phyloP scores from a whole-genome alignment of 2,113 vertebrate genomes.

The Bambusicola thoracicus region DNA sequence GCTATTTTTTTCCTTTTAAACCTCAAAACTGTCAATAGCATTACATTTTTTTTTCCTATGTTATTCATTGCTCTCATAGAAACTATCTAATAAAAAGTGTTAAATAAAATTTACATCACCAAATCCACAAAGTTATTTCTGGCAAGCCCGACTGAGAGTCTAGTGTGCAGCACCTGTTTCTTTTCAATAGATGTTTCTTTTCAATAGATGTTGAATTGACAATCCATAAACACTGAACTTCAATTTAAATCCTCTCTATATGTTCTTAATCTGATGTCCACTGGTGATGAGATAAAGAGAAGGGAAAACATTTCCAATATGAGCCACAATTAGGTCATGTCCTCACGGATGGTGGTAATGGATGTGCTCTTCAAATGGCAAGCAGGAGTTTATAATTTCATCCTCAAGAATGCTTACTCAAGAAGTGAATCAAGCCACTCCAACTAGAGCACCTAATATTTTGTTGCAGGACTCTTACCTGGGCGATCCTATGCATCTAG shows the following conservation, averaged over 20 bases:
- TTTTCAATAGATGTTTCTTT: not conserved
- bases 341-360: not conserved
- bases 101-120: slow-evolving; percentile 5
- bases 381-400: not conserved
- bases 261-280: not conserved
- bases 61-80: not conserved
- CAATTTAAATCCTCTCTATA: not conserved
- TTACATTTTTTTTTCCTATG: not conserved
- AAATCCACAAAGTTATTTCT: not conserved
- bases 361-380: not conserved
- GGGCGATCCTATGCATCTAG: not conserved
- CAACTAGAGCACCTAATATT: not conserved
- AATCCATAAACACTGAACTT: not conserved
- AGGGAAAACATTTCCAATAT: not conserved
- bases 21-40: not conserved
- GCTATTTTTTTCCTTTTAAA: not conserved
- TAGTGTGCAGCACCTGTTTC: not conserved
- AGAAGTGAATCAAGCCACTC: rapidly evolving
- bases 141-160: not conserved
- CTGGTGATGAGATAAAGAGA: not conserved
- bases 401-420: not conserved
- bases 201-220: not conserved
- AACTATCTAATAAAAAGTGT: not conserved
- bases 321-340: not conserved
- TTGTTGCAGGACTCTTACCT: not conserved